Evolutionary conservation across 2,888 invertebrate genomes (phyloP).

Genomic region (Rhopalosiphum nymphaeae): DNA sequence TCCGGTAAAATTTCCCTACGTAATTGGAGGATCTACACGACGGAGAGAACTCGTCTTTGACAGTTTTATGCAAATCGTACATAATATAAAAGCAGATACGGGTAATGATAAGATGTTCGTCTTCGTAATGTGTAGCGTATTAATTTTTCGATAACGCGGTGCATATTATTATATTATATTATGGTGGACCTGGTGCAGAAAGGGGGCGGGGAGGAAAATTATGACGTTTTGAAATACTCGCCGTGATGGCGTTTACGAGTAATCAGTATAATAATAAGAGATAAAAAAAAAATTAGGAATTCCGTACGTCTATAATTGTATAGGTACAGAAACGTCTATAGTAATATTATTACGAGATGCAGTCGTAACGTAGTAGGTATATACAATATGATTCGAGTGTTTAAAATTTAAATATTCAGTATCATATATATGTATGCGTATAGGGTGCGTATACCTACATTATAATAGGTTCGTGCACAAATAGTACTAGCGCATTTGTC

Average conservation of each 20-base stretch:
- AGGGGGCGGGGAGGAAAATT: background rate
- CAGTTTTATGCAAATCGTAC: conserved; percentile 57
- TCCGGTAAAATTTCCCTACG: conserved; percentile 21
- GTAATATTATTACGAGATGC: background rate
- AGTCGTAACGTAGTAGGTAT: background rate
- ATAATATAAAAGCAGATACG: background rate
- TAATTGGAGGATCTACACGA: conserved; percentile 38
- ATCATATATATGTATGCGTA: background rate
- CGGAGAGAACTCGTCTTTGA: conserved; percentile 42
- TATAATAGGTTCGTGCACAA: background rate
- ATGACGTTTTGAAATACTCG: conserved; percentile 23
- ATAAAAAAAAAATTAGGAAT: background rate
- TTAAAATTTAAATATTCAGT: background rate
- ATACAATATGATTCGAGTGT: no score
- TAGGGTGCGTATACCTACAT: background rate
- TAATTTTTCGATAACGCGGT: conserved; percentile 6
- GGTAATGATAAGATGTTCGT: conserved; percentile 33
- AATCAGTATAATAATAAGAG: background rate
- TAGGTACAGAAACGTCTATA: background rate
- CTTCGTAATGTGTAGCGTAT: background rate
- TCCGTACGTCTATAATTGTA: background rate
- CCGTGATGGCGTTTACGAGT: background rate
- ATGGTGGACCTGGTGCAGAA: no score
- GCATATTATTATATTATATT: background rate
- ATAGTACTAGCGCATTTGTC: background rate